Evolutionary conservation across 2,113 vertebrate species (phyloP).

Genomic region (Indicator indicator): DNA sequence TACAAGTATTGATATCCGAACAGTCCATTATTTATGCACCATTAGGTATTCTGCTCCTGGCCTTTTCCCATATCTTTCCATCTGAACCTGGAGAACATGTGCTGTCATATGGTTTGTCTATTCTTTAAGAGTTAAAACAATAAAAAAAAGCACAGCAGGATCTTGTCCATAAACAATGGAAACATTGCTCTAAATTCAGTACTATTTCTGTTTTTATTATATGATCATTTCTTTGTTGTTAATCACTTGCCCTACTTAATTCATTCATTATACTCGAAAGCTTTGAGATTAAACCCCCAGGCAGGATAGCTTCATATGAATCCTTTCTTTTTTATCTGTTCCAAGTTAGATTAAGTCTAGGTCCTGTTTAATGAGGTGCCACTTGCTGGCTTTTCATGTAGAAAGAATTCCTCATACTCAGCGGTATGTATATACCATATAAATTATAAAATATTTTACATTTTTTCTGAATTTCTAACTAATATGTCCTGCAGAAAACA

Average conservation of each 20-base stretch:
- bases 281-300: slow-evolving; percentile 80
- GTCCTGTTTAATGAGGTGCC: slow-evolving; percentile 84
- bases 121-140: slow-evolving; percentile 58
- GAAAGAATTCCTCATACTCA: slow-evolving; percentile 76
- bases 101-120: background rate
- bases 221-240: slow-evolving; percentile 76
- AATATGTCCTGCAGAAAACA: slow-evolving; percentile 75
- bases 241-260: slow-evolving; percentile 81
- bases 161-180: slow-evolving; percentile 71
- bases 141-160: slow-evolving; percentile 48
- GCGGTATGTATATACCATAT: slow-evolving; percentile 77
- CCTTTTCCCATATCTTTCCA: slow-evolving; percentile 7
- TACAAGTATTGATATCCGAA: slow-evolving; percentile 35
- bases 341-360: slow-evolving; percentile 81
- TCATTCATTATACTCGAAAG: slow-evolving; percentile 78
- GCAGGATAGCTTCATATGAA: slow-evolving; percentile 76
- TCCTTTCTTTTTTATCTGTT: slow-evolving; percentile 78
- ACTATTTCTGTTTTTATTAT: slow-evolving; percentile 75
- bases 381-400: slow-evolving; percentile 79
- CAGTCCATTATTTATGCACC: slow-evolving; percentile 32
- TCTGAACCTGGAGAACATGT: slow-evolving; percentile 18
- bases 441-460: slow-evolving; percentile 78
- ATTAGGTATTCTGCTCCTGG: background rate
- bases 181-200: slow-evolving; percentile 71
- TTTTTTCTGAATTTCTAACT: slow-evolving; percentile 71